These are phyloP conservation scores for Euura saliciscinereae DNA, from an alignment of 1,140 invertebrate species.

Conservation along the genomic window DNA sequence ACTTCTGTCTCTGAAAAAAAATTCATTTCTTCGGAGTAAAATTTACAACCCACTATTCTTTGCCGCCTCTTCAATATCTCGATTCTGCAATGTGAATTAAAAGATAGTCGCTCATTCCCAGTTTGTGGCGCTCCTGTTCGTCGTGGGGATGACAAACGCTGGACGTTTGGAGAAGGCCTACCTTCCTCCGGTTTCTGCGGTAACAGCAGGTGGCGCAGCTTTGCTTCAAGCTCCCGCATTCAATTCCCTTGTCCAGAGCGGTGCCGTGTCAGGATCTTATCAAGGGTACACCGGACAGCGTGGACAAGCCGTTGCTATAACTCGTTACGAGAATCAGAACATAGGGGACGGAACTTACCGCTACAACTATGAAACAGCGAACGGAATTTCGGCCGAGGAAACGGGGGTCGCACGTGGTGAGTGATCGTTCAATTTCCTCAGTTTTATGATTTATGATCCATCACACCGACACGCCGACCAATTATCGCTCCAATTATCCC, in stretches of 20 bases:
- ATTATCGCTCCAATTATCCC: not conserved
- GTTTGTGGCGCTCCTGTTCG: conserved; percentile 31
- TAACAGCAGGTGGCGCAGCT: conserved; percentile 60
- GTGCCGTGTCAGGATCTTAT: not conserved
- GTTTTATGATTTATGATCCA: not conserved
- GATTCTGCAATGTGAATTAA: not conserved
- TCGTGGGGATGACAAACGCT: conserved; percentile 41
- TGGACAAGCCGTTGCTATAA: conserved; percentile 56
- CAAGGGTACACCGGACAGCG: conserved; percentile 33
- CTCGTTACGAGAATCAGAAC: conserved; percentile 61
- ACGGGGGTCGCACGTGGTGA: conserved; percentile 55
- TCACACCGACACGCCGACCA: not conserved
- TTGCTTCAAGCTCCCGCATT: conserved; percentile 45
- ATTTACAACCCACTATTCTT: too few species aligned
- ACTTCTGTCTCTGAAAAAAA: too few species aligned
- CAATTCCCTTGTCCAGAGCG: conserved; percentile 23
- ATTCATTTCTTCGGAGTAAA: too few species aligned
- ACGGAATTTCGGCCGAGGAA: conserved; percentile 67
- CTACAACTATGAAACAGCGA: conserved; percentile 67
- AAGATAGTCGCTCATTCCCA: not conserved
- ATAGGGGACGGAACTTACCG: conserved; percentile 58
- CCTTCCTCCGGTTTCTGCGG: conserved; percentile 65
- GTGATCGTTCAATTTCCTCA: not conserved
- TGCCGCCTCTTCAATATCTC: too few species aligned
- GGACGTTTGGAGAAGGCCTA: conserved; percentile 67